phyloP scores from a whole-genome alignment of 1,140 invertebrate species.

The Nasonia vitripennis region DNA sequence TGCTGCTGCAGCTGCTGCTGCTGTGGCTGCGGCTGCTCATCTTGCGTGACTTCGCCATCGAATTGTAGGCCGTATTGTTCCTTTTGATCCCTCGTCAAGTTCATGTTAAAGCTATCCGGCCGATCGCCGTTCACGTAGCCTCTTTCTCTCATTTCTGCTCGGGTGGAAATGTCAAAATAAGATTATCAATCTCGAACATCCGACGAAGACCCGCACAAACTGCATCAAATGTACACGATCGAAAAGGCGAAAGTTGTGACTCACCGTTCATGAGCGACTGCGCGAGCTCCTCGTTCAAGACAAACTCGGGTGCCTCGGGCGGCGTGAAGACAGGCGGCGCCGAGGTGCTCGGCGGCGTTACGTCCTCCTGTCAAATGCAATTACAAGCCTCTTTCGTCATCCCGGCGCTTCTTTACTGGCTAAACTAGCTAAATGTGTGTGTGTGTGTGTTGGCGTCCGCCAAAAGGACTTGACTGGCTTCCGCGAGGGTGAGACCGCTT shows the following conservation, averaged over 20 bases:
- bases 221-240: not conserved
- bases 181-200: no score
- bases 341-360: conserved; percentile 83
- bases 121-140: conserved; percentile 59
- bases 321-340: conserved; percentile 90
- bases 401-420: not conserved
- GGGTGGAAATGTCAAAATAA: not conserved
- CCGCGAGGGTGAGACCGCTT: not conserved
- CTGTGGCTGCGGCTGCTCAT: conserved; percentile 8
- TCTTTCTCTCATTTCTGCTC: conserved; percentile 51
- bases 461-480: conserved; percentile 33
- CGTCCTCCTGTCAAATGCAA: conserved; percentile 75
- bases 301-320: conserved; percentile 83
- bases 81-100: conserved; percentile 82
- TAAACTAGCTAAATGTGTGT: not conserved
- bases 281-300: conserved; percentile 73
- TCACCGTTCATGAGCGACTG: conserved; percentile 67
- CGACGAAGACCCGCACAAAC: not conserved
- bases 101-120: conserved; percentile 81
- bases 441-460: not conserved
- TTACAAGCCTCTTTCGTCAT: conserved; percentile 29
- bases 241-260: not conserved
- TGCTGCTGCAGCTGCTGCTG: not conserved
- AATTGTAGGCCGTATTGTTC: conserved; percentile 86
- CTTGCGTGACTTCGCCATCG: conserved; percentile 60